Evolutionary conservation across 2,113 vertebrate genomes (phyloP), one percentile per base, ranked within the genome.

Genomic region (Ophiodon elongatus): DNA sequence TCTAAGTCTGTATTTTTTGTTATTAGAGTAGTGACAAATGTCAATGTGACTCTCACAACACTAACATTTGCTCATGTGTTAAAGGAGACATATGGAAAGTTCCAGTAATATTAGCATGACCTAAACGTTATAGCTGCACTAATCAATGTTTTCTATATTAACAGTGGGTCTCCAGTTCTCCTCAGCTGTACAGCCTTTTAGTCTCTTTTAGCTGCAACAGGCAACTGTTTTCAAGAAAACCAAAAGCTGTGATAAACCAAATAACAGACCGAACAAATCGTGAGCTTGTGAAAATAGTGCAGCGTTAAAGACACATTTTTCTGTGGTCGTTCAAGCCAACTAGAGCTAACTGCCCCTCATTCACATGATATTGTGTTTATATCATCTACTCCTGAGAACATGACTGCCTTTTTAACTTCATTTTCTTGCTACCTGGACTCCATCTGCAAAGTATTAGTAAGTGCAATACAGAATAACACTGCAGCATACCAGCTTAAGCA

Each of bases 381-480:
- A 6, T n/a, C 57, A 25, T 25, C 29, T 1, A 31, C 43, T 14
- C 2, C 13, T n/a, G n/a, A 66, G 50, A 39, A 35, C 67, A 27
- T 25, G 21, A 66, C 6, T 9, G 35, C 19, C 8, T 56, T 39
- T 52, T 39, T 10, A 47, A 4, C 7, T 23, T 71, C 4, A 7
- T 25, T 27, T 64, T 45, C 8, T 29, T 29, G 8, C 8, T 74
- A 74, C 73, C 73, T 86, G 70, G 69, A 76, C 84, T 78, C 43
- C 2, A 15, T 31, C 70, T 89, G 84, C 76, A 23, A 1, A 23
- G n/a, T 31, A 31, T 8, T 15, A 17, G 19, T 52, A 31, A 13
- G 23, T 27, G 8, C 8, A 47, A 25, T 45, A 39, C 5, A 71
- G 5, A 27, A 54, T 27, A 57, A 27, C n/a, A 4, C 54, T 57